Base-by-base conservation (phyloP, 2,888 invertebrate species). In the Himalopsyche tibetana region DNA sequence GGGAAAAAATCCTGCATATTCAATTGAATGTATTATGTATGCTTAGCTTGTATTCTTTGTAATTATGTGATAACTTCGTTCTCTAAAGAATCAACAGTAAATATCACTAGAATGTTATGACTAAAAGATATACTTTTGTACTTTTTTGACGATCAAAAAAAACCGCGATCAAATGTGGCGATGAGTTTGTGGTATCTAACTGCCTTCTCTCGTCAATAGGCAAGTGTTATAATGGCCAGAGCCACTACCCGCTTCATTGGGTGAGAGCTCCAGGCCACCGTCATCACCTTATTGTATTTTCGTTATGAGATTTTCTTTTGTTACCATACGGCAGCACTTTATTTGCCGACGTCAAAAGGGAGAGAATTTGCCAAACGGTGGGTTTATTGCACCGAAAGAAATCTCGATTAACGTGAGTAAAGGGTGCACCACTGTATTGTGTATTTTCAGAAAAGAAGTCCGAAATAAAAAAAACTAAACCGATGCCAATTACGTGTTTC, bases 291-390 rank as follows among this genome's bases (percentile, higher is more conserved):
- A 87, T 87, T 87, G 87, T 87, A 55, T 84, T 84, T 85, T 83
- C 83, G 87, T 85, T 87, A 83, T 83, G 83, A 87, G 87, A 83
- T 85, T 85, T 85, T 83, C 74, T 55, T 87, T 84, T 85, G 85
- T 85, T 63, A 69, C 28, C 69, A 63, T 63, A 63, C 82, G 82
- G 74, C 9, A 38, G 84, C 51, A n/a, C 82, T 86, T 86, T 83
- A 80, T 84, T 84, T 82, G 84, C 63, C 63, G 19, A 15, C 63
- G 28, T 63, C 63, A 19, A 63, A 28, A 63, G 63, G 63, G 63
- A 63, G 63, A 28, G 63, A 63, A 63, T 63, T 63, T 63, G 9
- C 63, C 63, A 63, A 63, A 19, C 63, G 19, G 63, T 63, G 28
- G 63, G 63, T 19, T 63, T 63, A 63, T n/a, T 63, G 63, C 63